Evolutionary conservation across 2,113 vertebrate genomes (phyloP).

Genomic region (Daphoenositta chrysoptera): DNA sequence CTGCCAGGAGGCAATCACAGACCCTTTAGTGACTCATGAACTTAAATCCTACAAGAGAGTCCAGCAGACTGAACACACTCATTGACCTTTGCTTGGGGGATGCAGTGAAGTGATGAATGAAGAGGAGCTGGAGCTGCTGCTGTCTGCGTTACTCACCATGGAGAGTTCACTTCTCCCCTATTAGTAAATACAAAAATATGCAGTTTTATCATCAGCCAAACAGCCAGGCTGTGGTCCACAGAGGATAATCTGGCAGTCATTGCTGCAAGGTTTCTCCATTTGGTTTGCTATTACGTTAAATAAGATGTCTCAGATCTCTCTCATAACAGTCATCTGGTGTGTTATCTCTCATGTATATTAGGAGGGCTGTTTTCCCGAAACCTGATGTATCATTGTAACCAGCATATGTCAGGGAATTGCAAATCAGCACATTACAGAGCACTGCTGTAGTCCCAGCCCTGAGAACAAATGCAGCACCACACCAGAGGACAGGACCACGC

Average conservation of each 20-base stretch:
- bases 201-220: slow-evolving; percentile 45
- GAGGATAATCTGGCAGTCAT: slow-evolving; percentile 42
- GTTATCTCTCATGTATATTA: slow-evolving; percentile 17
- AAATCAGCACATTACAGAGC: slow-evolving; percentile 33
- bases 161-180: slow-evolving; percentile 7
- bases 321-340: slow-evolving; percentile 26
- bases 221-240: slow-evolving; percentile 5
- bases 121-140: not conserved
- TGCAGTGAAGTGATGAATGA: not conserved
- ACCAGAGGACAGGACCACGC: not conserved
- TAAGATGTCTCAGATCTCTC: slow-evolving; percentile 34
- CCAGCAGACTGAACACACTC: not conserved
- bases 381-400: not conserved
- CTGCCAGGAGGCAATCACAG: not conserved
- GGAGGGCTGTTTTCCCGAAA: slow-evolving; percentile 16
- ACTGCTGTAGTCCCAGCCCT: not conserved
- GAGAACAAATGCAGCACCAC: not conserved
- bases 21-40: not conserved
- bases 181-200: slow-evolving; percentile 52
- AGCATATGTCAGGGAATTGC: slow-evolving; percentile 41
- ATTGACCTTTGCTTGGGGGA: not conserved
- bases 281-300: slow-evolving; percentile 22
- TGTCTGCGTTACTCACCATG: slow-evolving; percentile 4
- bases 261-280: slow-evolving; percentile 12
- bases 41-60: not conserved